These are phyloP conservation scores for Ennomos erosarius DNA, from an alignment of 2,888 invertebrate species.

Conservation along the genomic window DNA sequence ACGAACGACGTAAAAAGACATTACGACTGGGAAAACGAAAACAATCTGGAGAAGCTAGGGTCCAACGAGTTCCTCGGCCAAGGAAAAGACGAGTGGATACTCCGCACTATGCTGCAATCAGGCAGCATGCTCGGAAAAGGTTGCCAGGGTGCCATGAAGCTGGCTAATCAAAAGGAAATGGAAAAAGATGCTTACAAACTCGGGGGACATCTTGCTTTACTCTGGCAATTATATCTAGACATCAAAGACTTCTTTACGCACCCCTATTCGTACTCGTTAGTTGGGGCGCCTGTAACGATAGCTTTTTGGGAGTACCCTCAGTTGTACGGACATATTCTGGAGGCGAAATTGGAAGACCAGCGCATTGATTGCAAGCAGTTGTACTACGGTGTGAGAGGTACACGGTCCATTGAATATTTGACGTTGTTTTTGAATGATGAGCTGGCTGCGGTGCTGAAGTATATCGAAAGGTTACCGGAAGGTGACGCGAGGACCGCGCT, in stretches of 20 bases:
- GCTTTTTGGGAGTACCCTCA: slow-evolving; percentile 78
- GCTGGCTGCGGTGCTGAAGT: slow-evolving; percentile 62
- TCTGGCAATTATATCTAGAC: slow-evolving; percentile 78
- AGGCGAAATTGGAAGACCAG: slow-evolving; percentile 61
- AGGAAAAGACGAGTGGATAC: slow-evolving; percentile 72
- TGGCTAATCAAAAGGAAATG: slow-evolving; percentile 59
- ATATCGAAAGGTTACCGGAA: slow-evolving; percentile 65
- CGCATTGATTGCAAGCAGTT: slow-evolving; percentile 68
- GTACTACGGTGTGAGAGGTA: slow-evolving; percentile 70
- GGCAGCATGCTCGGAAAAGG: slow-evolving; percentile 77
- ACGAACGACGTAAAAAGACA: slow-evolving; percentile 46
- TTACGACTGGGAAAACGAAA: slow-evolving; percentile 74
- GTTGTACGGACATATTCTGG: slow-evolving; percentile 65
- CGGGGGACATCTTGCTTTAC: slow-evolving; percentile 72
- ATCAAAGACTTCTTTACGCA: slow-evolving; percentile 76
- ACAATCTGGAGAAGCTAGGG: slow-evolving; percentile 69
- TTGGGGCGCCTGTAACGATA: slow-evolving; percentile 69
- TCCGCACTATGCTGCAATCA: slow-evolving; percentile 72
- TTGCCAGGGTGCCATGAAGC: slow-evolving; percentile 76
- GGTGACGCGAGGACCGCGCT: slow-evolving; percentile 68
- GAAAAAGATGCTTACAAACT: slow-evolving; percentile 70
- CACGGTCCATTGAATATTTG: slow-evolving; percentile 71
- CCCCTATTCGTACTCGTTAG: slow-evolving; percentile 71
- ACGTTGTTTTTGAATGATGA: slow-evolving; percentile 67
- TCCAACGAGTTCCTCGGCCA: slow-evolving; percentile 70